A percentile compares a stretch with the other conserved stretches of the same genome.
phyloP scores from a whole-genome alignment of 2,797 vertebrate species.

The Aratinga solstitialis region DNA sequence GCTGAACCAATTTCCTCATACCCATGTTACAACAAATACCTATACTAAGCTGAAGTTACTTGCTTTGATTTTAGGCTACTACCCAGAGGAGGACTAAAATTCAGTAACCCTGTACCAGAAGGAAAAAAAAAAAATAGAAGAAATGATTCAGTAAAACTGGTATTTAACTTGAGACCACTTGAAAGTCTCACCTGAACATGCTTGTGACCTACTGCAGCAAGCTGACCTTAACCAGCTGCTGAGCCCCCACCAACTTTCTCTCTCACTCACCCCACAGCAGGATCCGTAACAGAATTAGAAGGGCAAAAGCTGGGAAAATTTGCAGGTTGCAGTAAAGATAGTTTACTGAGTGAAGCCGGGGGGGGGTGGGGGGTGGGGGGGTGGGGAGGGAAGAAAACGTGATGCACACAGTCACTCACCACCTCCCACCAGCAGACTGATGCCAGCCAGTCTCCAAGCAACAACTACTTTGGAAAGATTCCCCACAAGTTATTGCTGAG shows the following conservation, averaged over 20 bases:
- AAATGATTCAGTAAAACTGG: not conserved
- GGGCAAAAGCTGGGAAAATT: not conserved
- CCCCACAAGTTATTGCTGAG: accelerated
- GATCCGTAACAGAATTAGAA: not conserved
- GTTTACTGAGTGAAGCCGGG: accelerated
- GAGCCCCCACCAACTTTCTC: not conserved
- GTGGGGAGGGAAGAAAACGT: accelerated
- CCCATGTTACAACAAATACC: not conserved
- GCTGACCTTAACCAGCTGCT: not conserved
- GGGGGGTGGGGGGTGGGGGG: no score
- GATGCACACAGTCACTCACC: not conserved
- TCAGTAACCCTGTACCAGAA: not conserved
- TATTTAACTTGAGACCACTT: not conserved
- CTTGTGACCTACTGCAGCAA: accelerated
- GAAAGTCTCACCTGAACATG: not conserved
- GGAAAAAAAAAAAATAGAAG: no score
- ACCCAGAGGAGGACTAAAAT: not conserved
- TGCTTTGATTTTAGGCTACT: not conserved
- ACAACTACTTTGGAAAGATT: not conserved
- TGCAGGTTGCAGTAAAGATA: not conserved
- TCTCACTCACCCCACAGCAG: not conserved
- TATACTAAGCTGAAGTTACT: not conserved
- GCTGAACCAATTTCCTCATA: not conserved
- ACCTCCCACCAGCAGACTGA: not conserved
- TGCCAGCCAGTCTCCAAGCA: not conserved